These are phyloP conservation scores for Embidobia sp. DNA, from an alignment of 2,888 invertebrate species.

Conservation along the genomic window DNA sequence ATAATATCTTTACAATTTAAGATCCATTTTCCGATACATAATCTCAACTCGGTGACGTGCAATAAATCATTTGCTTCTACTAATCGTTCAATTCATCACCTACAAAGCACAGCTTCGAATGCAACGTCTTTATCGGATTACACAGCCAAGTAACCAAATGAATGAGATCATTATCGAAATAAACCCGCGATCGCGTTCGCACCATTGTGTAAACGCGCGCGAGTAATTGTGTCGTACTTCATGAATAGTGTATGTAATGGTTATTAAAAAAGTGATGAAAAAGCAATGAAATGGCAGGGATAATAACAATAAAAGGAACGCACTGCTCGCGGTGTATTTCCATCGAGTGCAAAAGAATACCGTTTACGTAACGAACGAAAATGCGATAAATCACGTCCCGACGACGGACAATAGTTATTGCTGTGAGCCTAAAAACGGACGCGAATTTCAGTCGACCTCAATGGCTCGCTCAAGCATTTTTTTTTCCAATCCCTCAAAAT, in stretches of 20 bases:
- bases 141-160: not conserved
- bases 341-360: conserved; percentile 15
- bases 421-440: not conserved
- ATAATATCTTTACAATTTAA: too few species aligned
- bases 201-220: conserved; percentile 10
- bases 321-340: conserved; percentile 12
- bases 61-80: too few species aligned
- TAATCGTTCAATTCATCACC: too few species aligned
- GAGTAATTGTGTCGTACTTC: conserved; percentile 3
- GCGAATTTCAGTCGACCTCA: not conserved
- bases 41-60: too few species aligned
- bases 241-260: conserved; percentile 31
- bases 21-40: too few species aligned
- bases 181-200: not conserved
- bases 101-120: too few species aligned
- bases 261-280: conserved; percentile 19
- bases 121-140: not conserved
- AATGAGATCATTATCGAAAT: conserved; percentile 35
- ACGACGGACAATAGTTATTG: conserved; percentile 11
- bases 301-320: not conserved
- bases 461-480: too few species aligned
- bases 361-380: conserved; percentile 37
- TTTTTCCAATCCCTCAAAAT: too few species aligned
- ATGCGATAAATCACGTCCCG: conserved; percentile 30
- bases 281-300: not conserved